phyloP scores from a whole-genome alignment of 1,140 invertebrate species.

The Epicauta chinensis region DNA sequence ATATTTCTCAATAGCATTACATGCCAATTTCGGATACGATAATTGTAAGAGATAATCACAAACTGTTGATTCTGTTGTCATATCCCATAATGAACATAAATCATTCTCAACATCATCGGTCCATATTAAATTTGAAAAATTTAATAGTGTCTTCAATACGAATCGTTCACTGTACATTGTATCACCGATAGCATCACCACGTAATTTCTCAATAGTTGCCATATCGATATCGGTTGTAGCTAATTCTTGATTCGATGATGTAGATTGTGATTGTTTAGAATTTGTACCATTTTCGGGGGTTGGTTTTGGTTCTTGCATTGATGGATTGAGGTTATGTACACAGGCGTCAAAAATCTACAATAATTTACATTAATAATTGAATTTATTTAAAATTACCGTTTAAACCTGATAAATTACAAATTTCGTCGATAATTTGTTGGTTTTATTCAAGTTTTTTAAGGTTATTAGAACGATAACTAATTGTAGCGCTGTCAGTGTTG shows the following conservation, averaged over 20 bases:
- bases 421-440: too few species aligned
- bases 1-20: constrained; percentile 43
- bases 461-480: too few species aligned
- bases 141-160: constrained; percentile 59
- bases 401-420: too few species aligned
- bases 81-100: constrained; percentile 70
- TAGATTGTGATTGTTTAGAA: too few species aligned
- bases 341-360: too few species aligned
- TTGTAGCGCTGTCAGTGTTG: too few species aligned
- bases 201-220: constrained; percentile 48
- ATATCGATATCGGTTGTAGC: constrained; percentile 38
- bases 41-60: constrained; percentile 59
- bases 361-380: too few species aligned
- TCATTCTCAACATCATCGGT: constrained; percentile 57
- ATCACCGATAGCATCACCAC: constrained; percentile 66
- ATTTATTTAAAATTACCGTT: too few species aligned
- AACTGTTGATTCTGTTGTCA: constrained; percentile 66
- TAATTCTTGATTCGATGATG: background rate
- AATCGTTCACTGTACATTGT: constrained; percentile 69
- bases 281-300: background rate
- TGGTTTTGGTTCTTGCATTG: too few species aligned
- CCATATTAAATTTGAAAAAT: constrained; percentile 46
- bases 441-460: too few species aligned
- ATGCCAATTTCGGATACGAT: constrained; percentile 54
- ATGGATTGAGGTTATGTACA: too few species aligned